Conservation (phyloP, 1,140 invertebrate genomes). For the Sitobion miscanthi region DNA sequence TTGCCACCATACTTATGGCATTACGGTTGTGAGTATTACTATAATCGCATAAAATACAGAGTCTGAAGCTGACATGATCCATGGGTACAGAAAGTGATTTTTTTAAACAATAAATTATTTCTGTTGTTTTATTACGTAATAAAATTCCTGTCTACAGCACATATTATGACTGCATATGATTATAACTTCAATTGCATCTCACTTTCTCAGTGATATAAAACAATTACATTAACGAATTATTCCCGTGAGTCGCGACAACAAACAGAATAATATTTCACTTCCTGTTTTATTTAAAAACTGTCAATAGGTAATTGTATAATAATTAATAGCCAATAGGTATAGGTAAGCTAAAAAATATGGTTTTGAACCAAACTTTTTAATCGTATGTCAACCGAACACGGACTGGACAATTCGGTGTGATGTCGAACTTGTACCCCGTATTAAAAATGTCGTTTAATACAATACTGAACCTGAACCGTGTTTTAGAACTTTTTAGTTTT, state of each 20-base stretch:
- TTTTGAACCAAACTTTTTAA: no score
- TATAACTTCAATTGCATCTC: neutral
- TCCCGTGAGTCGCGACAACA: neutral
- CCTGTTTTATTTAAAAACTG: neutral
- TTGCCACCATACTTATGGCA: neutral
- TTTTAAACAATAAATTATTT: neutral
- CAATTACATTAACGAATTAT: constrained; percentile 1
- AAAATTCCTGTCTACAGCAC: neutral
- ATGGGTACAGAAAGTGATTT: neutral
- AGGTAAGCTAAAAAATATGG: no score
- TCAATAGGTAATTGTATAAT: neutral
- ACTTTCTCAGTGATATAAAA: neutral
- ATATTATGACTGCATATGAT: neutral
- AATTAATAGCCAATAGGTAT: neutral
- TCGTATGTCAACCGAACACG: no score
- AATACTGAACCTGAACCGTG: no score
- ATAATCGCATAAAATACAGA: neutral
- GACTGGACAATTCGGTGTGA: no score
- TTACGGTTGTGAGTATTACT: neutral
- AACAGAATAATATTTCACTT: neutral
- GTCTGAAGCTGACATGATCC: neutral
- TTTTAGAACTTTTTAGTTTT: no score
- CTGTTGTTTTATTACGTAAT: neutral
- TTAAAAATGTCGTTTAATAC: no score
- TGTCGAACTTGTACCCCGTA: no score